Conservation (phyloP, 35 echinoderm and acorn worm species). For the Ophiothrix spiculata region DNA sequence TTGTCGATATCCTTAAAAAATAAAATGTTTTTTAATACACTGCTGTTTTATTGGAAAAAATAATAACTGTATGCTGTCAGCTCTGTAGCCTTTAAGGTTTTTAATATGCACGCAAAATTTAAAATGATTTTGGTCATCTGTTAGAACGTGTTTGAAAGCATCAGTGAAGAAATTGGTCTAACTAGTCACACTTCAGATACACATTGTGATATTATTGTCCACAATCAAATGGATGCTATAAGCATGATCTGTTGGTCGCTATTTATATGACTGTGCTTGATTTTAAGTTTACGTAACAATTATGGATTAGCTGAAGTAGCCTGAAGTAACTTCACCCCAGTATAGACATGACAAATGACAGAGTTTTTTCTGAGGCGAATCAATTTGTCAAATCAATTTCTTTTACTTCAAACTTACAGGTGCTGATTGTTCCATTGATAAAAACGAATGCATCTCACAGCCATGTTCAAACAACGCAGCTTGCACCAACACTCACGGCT, state of each 20-base stretch:
- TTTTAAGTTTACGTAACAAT: background rate
- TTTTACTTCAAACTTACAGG: background rate
- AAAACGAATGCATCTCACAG: background rate
- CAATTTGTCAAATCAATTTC: background rate
- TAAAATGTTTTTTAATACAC: background rate
- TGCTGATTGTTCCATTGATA: background rate
- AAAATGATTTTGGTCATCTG: too few species aligned
- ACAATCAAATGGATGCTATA: too few species aligned
- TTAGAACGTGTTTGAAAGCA: too few species aligned
- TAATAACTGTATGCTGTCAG: background rate
- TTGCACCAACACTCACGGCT: background rate
- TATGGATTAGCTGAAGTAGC: background rate
- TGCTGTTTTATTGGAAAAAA: background rate
- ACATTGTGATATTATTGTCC: too few species aligned
- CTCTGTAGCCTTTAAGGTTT: too few species aligned
- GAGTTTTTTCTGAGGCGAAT: background rate
- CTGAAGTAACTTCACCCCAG: background rate
- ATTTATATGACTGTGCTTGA: background rate
- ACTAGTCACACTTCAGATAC: too few species aligned
- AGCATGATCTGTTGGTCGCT: background rate
- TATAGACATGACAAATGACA: background rate
- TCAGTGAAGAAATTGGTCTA: too few species aligned
- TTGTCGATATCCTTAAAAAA: too few species aligned
- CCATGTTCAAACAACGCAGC: background rate
- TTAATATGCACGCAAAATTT: too few species aligned